Base-by-base conservation (phyloP, 1,140 invertebrate species). In the Trichoplusia ni region DNA sequence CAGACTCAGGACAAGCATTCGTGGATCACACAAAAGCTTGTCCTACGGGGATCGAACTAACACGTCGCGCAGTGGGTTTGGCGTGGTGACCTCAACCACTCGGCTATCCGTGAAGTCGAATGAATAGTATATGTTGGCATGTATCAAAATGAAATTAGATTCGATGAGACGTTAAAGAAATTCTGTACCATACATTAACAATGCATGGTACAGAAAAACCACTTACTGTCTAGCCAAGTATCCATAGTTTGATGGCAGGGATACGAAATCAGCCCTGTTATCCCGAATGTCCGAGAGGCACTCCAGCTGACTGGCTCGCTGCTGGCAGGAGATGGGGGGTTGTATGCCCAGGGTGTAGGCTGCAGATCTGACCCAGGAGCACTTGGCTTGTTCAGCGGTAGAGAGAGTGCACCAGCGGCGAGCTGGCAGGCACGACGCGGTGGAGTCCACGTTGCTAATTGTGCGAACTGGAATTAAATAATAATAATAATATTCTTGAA, bases 191-290 rank as follows among this genome's bases (percentile, higher is more conserved):
- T n/a, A n/a, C n/a, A n/a, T n/a, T n/a, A n/a, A n/a, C n/a, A n/a
- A n/a, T n/a, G n/a, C n/a, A n/a, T n/a, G n/a, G n/a, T n/a, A n/a
- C 29, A 7, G n/a, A 46, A 27, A 27, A 8, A 13, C 2, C 8
- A 89, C 89, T 91, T 89, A 95, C 92, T 92, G 88, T 78, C 94
- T 93, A n/a, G 94, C 94, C 19, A 94, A 81, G 72, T 93, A 95
- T 38, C 94, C 94, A 66, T 94, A 94, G 71, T 95, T 94, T 0
- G 94, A 92, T 35, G 95, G 94, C 0, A 94, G 82, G 1, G 92
- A 92, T 9, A 95, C 92, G 51, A 96, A 86, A 77, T 96, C 95
- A n/a, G 94, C 93, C 3, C 90, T 64, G 8, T 91, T 85, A 2
- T 92, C 83, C 19, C 90, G 82, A 18, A 96, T 93, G 53, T 91